These are phyloP conservation scores for Pteruthius melanotis DNA, from an alignment of 2,113 vertebrate genomes.

Conservation along the genomic window DNA sequence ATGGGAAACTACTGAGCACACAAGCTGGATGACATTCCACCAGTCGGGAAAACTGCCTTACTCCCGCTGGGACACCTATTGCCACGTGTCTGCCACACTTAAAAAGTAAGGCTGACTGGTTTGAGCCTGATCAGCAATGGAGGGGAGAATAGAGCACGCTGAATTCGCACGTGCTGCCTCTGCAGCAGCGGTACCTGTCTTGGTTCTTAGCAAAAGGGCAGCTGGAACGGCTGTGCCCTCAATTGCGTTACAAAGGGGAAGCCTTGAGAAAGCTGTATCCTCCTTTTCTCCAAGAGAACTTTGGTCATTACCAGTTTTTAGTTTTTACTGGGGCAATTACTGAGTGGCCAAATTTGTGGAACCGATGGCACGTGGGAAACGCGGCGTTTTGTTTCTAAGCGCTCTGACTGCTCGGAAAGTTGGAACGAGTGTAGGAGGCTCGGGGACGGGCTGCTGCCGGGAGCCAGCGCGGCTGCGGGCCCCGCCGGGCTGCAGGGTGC, in stretches of 20 bases:
- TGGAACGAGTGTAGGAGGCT: fast-evolving
- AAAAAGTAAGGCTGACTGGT: neutral
- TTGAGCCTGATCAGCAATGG: neutral
- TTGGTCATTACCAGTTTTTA: neutral
- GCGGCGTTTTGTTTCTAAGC: neutral
- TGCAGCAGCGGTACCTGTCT: neutral
- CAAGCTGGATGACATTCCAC: fast-evolving
- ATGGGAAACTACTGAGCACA: fast-evolving
- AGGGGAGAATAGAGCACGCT: neutral
- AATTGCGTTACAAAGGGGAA: neutral
- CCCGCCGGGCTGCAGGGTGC: neutral
- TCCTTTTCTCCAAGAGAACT: neutral
- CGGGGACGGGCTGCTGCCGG: neutral
- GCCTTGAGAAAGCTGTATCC: neutral
- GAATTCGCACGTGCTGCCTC: neutral
- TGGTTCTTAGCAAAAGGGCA: neutral
- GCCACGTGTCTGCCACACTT: fast-evolving
- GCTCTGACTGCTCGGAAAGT: neutral
- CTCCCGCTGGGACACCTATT: neutral
- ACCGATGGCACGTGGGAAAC: neutral
- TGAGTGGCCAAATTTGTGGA: no score
- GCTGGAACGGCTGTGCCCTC: neutral
- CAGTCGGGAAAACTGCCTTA: neutral
- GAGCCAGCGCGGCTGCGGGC: neutral
- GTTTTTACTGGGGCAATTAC: neutral